Base-by-base conservation (phyloP, 2,888 invertebrate species). In the Horisme vitalbata region DNA sequence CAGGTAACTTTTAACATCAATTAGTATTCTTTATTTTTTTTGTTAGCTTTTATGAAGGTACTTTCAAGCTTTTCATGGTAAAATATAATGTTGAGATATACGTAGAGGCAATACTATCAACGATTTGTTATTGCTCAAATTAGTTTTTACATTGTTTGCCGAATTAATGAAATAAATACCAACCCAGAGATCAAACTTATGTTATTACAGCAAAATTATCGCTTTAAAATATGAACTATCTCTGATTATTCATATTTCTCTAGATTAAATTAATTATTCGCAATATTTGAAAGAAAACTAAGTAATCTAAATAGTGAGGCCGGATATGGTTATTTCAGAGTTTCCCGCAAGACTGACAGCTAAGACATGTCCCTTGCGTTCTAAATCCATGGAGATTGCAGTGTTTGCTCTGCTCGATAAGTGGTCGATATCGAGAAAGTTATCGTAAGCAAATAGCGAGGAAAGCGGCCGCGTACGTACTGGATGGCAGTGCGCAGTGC, bases 401-500 rank as follows among this genome's bases (percentile, higher is more conserved):
- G 33, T 80, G 71, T 81, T 81, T 78, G 59, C 66, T 62, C 50
- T 28, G 35, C 2, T 59, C 59, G 83, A 83, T 83, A 80, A 74
- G 57, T 59, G 34, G 18, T 43, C 59, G 74, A 66, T 80, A 83
- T 74, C 78, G 71, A 74, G 83, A 80, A 83, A 85, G 82, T 83
- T 81, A 84, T 84, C 84, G 72, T 65, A 61, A 75, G 67, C 75
- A 83, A 84, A 84, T 71, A 83, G 55, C 65, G 68, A 65, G 70
- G 65, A 67, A 73, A 67, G 56, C 57, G 53, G 34, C 24, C 50
- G 47, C 18, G 18, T 18, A 18, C 6, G 18, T 15, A 15, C n/a
- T n/a, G 15, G 15, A 4, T 4, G 15, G 15, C 5, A 15, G 3
- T 5, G 15, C 15, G 15, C 33, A 21, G 8, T 14, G 24, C 9